These are phyloP conservation scores for Anoplopoma fimbria DNA, from an alignment of 2,113 vertebrate genomes.

Conservation along the genomic window DNA sequence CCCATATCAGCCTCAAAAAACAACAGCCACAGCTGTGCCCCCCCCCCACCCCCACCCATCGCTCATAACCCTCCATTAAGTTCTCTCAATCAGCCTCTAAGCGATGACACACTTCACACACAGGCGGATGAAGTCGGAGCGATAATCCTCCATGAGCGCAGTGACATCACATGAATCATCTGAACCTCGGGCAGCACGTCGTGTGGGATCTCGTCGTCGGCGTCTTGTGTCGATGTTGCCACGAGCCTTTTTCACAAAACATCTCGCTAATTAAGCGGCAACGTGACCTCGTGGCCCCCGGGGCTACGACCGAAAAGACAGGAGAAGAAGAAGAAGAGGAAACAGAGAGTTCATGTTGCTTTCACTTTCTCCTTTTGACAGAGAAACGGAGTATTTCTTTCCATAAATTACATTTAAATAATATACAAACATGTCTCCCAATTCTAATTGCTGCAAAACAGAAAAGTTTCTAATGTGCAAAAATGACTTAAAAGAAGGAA, in stretches of 20 bases:
- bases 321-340: background rate
- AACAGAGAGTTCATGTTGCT: background rate
- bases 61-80: constrained; percentile 46
- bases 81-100: constrained; percentile 36
- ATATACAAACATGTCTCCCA: no score
- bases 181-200: constrained; percentile 8
- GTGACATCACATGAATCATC: constrained; percentile 41
- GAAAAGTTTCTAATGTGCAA: background rate
- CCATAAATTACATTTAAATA: background rate
- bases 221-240: constrained; percentile 40
- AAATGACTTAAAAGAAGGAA: no score
- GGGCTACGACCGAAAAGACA: constrained; percentile 31
- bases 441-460: background rate
- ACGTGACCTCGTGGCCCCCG: constrained; percentile 53
- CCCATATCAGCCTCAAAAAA: constrained; percentile 48
- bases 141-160: constrained; percentile 8
- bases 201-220: constrained; percentile 21
- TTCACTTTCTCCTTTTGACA: background rate
- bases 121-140: background rate
- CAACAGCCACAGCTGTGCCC: background rate
- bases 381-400: background rate
- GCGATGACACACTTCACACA: constrained; percentile 32
- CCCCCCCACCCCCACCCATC: background rate
- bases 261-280: constrained; percentile 58
- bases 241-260: constrained; percentile 30